phyloP scores from a whole-genome alignment of 2,113 vertebrate species.

The Poeciliopsis turrubarensis region DNA sequence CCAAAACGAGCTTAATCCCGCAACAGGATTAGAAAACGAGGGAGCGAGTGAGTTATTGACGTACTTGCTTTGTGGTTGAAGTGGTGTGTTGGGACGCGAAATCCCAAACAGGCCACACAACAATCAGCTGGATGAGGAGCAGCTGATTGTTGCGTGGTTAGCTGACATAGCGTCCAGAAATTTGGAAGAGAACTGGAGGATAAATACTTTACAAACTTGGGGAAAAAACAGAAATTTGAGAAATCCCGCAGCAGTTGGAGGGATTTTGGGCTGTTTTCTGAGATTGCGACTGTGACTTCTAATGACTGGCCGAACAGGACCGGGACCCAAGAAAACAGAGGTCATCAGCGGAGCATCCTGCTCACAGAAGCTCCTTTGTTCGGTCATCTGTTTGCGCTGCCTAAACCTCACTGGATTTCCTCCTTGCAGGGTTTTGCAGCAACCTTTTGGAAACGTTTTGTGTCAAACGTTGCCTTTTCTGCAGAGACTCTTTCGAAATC shows the following conservation, averaged over 20 bases:
- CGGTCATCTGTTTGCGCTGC: not conserved
- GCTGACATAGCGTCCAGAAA: no score
- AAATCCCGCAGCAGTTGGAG: not conserved
- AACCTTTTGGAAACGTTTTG: not conserved
- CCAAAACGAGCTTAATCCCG: not conserved
- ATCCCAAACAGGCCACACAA: no score
- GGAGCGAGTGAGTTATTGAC: no score
- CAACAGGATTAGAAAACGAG: no score
- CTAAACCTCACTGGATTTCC: not conserved
- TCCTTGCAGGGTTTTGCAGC: not conserved
- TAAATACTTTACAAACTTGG: no score
- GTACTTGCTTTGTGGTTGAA: no score
- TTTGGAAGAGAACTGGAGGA: no score
- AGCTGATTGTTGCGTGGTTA: no score
- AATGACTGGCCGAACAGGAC: not conserved
- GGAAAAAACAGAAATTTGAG: not conserved
- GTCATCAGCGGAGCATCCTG: not conserved
- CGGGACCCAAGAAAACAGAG: not conserved
- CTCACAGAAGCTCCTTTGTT: not conserved
- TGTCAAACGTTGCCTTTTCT: conserved; percentile 20
- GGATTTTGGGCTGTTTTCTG: not conserved
- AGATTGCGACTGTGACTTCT: no score
- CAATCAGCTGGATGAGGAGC: no score
- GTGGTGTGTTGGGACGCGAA: no score
- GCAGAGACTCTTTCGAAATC: conserved; percentile 45